Evolutionary conservation across 2,113 vertebrate species (phyloP).

Genomic region (Glaucidium brasilianum): DNA sequence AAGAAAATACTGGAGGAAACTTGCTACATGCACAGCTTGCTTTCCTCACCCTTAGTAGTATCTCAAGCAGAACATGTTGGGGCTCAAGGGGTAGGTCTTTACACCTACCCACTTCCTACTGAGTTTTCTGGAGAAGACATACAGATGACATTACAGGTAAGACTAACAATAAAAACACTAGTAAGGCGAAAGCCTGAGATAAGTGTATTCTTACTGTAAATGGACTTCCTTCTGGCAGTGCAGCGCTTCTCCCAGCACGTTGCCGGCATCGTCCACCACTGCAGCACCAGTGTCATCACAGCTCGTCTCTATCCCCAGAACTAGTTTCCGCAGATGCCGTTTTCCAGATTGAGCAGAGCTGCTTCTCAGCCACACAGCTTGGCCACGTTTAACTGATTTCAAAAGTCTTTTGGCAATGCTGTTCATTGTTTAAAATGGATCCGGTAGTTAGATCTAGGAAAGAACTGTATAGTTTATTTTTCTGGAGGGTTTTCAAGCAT

Average conservation of each 20-base stretch:
- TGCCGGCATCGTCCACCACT: slow-evolving; percentile 86
- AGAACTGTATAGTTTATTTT: background rate
- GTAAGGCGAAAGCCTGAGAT: background rate
- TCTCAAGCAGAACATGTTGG: accelerated
- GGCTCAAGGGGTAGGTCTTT: too few species aligned
- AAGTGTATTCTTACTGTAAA: slow-evolving; percentile 78
- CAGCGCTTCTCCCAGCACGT: slow-evolving; percentile 86
- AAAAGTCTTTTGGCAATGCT: background rate
- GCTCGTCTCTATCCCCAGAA: slow-evolving; percentile 94
- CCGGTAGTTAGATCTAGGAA: background rate
- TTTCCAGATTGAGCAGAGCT: background rate
- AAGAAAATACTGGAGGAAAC: background rate
- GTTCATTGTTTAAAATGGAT: background rate
- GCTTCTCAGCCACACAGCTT: background rate
- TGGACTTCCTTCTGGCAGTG: slow-evolving; percentile 88
- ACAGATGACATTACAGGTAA: background rate
- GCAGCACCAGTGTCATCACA: slow-evolving; percentile 96
- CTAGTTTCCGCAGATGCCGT: slow-evolving; percentile 45
- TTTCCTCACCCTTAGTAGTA: background rate
- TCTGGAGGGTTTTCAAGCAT: background rate
- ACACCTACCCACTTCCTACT: background rate
- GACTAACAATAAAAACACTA: background rate
- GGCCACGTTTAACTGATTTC: background rate
- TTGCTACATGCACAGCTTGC: background rate
- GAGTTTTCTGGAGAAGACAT: background rate